Conservation (phyloP, 2,797 vertebrate genomes). For the Nasua narica region DNA sequence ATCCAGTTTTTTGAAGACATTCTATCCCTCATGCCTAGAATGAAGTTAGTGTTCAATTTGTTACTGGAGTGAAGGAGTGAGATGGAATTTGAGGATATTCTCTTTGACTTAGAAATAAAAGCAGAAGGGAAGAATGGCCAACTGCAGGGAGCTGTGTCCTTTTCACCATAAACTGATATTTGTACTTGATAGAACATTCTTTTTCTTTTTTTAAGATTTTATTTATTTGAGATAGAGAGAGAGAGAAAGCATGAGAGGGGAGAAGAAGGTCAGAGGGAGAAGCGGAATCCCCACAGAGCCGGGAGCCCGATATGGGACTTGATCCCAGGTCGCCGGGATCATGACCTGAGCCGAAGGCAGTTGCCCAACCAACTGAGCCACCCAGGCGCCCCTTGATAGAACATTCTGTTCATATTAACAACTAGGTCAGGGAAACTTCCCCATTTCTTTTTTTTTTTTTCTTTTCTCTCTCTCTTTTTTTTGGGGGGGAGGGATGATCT, state of each 20-base stretch:
- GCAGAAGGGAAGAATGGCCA: neutral
- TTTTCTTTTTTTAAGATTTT: too few species aligned
- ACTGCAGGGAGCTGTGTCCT: neutral
- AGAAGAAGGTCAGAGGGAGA: too few species aligned
- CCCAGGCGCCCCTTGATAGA: too few species aligned
- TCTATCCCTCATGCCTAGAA: neutral
- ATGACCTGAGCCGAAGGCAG: too few species aligned
- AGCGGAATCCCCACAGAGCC: too few species aligned
- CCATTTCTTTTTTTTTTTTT: neutral
- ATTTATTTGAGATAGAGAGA: too few species aligned
- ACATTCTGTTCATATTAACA: neutral
- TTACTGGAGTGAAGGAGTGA: neutral
- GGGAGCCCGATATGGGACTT: too few species aligned
- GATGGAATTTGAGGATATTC: neutral
- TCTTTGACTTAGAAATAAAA: neutral
- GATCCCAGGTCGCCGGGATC: too few species aligned
- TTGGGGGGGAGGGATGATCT: neutral
- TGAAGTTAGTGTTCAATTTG: neutral
- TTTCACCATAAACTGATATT: neutral
- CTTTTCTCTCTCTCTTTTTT: neutral
- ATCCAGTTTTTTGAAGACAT: neutral
- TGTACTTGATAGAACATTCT: neutral
- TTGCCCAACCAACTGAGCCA: too few species aligned
- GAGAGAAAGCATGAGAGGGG: too few species aligned
- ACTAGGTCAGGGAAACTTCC: neutral